These are phyloP conservation scores for Alentia gelatinosa DNA, from an alignment of 2,888 invertebrate species.

Conservation along the genomic window DNA sequence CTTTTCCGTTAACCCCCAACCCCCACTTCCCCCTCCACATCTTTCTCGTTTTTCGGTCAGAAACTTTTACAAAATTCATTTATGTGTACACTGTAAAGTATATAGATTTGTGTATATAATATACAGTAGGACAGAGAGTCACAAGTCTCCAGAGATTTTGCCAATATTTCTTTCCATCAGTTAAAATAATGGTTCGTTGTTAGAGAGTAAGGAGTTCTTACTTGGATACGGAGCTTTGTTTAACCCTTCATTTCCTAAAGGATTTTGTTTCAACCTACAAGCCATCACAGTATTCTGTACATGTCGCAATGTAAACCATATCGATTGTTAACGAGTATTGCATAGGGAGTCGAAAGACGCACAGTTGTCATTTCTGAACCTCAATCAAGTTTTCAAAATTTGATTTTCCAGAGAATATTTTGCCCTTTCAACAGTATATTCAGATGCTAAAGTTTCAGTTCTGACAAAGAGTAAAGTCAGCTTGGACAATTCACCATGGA, in stretches of 20 bases:
- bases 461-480: too few relatives aligned
- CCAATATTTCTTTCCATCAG: neutral
- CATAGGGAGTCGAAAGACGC: conserved; percentile 27
- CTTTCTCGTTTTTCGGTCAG: neutral
- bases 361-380: neutral
- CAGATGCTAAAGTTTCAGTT: too few relatives aligned
- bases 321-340: neutral
- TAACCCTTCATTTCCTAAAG: neutral
- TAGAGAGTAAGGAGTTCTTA: neutral
- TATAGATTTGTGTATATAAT: conserved; percentile 16
- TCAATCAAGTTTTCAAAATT: neutral
- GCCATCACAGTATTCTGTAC: conserved; percentile 48
- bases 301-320: neutral
- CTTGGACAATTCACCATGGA: too few relatives aligned
- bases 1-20: neutral
- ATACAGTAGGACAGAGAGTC: conserved; percentile 20
- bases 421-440: too few relatives aligned
- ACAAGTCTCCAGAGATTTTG: neutral
- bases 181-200: neutral
- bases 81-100: neutral
- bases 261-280: neutral
- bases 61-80: neutral
- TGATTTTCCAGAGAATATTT: neutral
- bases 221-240: neutral
- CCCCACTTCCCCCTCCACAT: too few relatives aligned